A percentile compares a stretch with the other conserved stretches of the same genome.
phyloP scores from a whole-genome alignment of 37 sponge, comb jelly and placozoan species.

The Diacarnus erythraeanus region DNA sequence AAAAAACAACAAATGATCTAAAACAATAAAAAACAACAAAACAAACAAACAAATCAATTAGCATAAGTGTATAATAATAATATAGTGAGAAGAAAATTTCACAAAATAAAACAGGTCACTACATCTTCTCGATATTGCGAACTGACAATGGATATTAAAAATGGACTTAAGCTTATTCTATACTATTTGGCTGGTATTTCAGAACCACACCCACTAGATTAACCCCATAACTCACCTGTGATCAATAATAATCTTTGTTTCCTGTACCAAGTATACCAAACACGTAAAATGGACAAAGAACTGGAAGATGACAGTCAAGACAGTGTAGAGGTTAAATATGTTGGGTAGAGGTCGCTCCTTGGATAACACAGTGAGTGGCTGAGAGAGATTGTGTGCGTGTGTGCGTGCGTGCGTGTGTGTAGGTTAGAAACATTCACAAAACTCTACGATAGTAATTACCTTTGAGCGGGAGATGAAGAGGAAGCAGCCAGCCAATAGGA shows the following conservation, averaged over 20 bases:
- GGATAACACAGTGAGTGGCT: constrained; percentile 84
- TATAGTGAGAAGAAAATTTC: too few species aligned
- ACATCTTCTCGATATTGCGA: too few species aligned
- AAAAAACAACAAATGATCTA: too few species aligned
- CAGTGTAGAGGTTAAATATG: constrained; percentile 95
- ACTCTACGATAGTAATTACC: constrained; percentile 12
- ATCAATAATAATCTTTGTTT: constrained; percentile 48
- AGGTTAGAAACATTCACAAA: neutral
- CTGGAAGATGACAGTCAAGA: constrained; percentile 85
- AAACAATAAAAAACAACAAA: too few species aligned
- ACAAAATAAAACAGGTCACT: too few species aligned
- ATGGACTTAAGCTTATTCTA: too few species aligned
- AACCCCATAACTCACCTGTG: constrained; percentile 17
- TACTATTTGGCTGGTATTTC: too few species aligned
- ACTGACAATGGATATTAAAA: too few species aligned
- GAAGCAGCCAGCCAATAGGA: constrained; percentile 93
- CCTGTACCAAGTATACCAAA: constrained; percentile 73
- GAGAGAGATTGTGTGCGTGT: neutral
- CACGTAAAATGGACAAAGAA: constrained; percentile 85
- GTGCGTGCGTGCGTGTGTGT: neutral
- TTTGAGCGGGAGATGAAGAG: constrained; percentile 89
- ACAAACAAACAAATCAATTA: too few species aligned
- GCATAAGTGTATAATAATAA: too few species aligned
- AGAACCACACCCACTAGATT: too few species aligned
- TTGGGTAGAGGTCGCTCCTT: constrained; percentile 91